Evolutionary conservation across 2,113 vertebrate genomes (phyloP).

Genomic region (Rhabdornis inornatus): DNA sequence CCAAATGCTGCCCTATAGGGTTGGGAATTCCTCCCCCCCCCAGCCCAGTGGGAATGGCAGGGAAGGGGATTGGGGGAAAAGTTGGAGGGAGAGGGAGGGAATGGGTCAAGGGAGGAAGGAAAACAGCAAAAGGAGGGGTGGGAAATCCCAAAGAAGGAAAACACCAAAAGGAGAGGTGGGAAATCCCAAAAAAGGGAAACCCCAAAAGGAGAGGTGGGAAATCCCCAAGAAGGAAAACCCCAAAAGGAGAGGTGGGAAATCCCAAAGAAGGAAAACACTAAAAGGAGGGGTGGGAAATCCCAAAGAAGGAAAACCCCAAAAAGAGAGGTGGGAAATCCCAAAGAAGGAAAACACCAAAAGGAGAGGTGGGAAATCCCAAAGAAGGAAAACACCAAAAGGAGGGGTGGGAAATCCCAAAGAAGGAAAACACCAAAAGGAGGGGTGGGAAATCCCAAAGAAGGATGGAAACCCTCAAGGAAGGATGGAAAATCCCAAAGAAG

Average conservation of each 20-base stretch:
- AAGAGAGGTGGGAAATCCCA: no score
- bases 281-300: background rate
- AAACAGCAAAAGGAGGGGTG: background rate
- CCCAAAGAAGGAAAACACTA: background rate
- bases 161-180: no score
- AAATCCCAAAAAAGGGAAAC: background rate
- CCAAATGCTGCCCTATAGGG: accelerated
- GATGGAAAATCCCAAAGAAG: background rate
- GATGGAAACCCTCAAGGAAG: no score
- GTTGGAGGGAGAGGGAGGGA: background rate
- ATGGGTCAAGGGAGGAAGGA: no score
- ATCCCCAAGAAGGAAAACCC: background rate
- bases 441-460: no score
- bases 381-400: no score
- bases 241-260: background rate
- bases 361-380: background rate
- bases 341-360: background rate
- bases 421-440: no score
- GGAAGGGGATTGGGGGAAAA: accelerated
- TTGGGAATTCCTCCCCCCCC: background rate
- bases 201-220: no score
- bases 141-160: no score
- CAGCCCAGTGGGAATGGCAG: accelerated
- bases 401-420: no score
- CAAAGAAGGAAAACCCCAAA: no score